These are phyloP conservation scores for Cyprinodon diabolis DNA, from an alignment of 2,797 vertebrate genomes.

Conservation along the genomic window DNA sequence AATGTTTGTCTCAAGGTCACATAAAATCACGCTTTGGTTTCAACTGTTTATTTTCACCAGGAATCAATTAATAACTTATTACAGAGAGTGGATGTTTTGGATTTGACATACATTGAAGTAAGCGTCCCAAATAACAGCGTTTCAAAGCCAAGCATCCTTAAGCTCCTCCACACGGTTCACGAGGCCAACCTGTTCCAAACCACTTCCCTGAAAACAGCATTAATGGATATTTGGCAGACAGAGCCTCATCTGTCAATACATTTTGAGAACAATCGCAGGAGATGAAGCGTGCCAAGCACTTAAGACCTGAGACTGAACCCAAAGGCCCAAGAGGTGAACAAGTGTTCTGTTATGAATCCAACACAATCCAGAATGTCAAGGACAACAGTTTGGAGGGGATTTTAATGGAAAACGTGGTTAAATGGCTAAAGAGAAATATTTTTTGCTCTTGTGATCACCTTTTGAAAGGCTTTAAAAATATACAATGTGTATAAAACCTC, in stretches of 20 bases:
- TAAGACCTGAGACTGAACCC: slow-evolving; percentile 63
- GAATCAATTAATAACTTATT: slow-evolving; percentile 87
- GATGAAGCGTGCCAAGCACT: slow-evolving; percentile 60
- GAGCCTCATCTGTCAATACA: slow-evolving; percentile 49
- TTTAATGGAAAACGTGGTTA: slow-evolving; percentile 57
- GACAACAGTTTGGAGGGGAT: slow-evolving; percentile 43
- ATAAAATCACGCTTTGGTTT: slow-evolving; percentile 54
- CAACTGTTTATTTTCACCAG: slow-evolving; percentile 79
- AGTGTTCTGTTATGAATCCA: slow-evolving; percentile 48
- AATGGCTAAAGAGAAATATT: slow-evolving; percentile 63
- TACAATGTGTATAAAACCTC: slow-evolving; percentile 82
- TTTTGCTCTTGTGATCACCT: slow-evolving; percentile 71
- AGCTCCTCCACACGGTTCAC: slow-evolving; percentile 58
- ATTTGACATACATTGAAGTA: slow-evolving; percentile 81
- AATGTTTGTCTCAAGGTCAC: slow-evolving; percentile 12
- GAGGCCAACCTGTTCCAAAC: slow-evolving; percentile 43
- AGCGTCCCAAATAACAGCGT: slow-evolving; percentile 80
- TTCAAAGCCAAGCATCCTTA: slow-evolving; percentile 63
- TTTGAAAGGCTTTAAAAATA: slow-evolving; percentile 78
- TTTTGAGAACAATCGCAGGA: slow-evolving; percentile 62
- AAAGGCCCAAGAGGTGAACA: slow-evolving; percentile 51
- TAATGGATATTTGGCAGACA: slow-evolving; percentile 64
- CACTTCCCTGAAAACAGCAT: slow-evolving; percentile 42
- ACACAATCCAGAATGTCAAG: slow-evolving; percentile 46
- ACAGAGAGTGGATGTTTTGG: slow-evolving; percentile 65